Base-by-base conservation (phyloP, 2,797 vertebrate genomes). In the Falco cherrug region DNA sequence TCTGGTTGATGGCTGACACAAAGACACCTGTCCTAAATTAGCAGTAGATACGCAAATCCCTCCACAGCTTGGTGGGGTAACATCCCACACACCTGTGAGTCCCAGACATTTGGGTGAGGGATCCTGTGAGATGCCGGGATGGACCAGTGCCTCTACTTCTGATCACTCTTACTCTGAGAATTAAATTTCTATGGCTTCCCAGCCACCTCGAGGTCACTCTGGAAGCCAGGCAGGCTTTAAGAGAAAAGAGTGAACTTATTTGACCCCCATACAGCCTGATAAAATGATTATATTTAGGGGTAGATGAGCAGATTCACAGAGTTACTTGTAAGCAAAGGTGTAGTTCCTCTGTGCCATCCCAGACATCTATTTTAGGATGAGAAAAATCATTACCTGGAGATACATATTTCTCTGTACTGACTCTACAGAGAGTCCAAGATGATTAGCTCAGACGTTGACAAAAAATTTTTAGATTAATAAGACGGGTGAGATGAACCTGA, bases 101-200 rank as follows among this genome's bases (percentile, higher is more conserved):
- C 26, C 21, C 65, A 33, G 45, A 73, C 33, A 21, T 50, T 8
- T 83, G 29, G 57, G 31, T 39, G 50, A 70, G 29, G 21, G 17
- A n/a, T 57, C 21, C 8, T n/a, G 7, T 0, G 0, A 28, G 54
- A n/a, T 24, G 14, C 10, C 16, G 60, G 65, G 15, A 74, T 16
- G 35, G 48, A 74, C 51, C 7, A 41, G 22, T 31, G 13, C 18
- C 37, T 81, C 45, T 16, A 19, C 2, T 43, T 69, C 24, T 63
- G 22, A 31, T 14, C 25, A 33, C 5, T 63, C 13, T 84, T 63
- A 45, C 51, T 29, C 1, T 5, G 9, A 26, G 35, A 90, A 73
- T 33, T 39, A 26, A 59, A 73, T 48, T 82, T 90, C 47, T 14
- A 8, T 3, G 0, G 9, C 13, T 84, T 50, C 28, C 47, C 25